Percentiles rank a stretch among this genome's conserved stretches.
Conservation (phyloP, 2,113 vertebrate genomes). For the Xerus inauris region DNA sequence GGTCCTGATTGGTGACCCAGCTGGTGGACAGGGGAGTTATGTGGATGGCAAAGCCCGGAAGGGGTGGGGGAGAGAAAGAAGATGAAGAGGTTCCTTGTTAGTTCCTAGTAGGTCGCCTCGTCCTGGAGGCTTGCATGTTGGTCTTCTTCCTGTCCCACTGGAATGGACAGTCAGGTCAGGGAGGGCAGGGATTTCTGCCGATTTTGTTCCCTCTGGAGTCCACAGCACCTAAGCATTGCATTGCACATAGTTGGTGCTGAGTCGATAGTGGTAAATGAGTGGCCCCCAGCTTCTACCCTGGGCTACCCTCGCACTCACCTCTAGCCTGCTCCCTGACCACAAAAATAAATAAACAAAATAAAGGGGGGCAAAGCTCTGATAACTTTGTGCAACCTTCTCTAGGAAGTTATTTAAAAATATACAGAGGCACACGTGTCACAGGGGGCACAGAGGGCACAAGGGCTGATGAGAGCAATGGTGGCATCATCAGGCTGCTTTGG, state of each 20-base stretch:
- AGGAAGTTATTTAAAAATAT: background rate
- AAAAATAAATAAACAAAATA: no score
- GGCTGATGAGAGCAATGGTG: background rate
- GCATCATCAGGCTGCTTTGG: background rate
- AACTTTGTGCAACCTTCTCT: background rate
- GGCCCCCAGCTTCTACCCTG: background rate
- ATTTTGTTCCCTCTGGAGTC: no score
- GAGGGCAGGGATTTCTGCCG: background rate
- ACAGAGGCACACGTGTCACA: background rate
- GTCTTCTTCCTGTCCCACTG: background rate
- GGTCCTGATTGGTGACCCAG: background rate
- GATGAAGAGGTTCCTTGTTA: background rate
- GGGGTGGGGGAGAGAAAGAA: background rate
- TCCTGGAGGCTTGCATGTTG: background rate
- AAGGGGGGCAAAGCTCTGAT: background rate
- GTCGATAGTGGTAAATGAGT: no score
- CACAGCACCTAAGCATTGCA: background rate
- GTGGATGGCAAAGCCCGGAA: background rate
- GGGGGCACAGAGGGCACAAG: background rate
- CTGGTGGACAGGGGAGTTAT: background rate
- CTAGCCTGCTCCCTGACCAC: background rate
- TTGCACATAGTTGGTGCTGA: background rate
- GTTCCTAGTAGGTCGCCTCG: background rate
- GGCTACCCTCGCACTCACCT: background rate
- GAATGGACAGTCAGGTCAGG: accelerated